Evolutionary conservation across 2,888 invertebrate species (phyloP).

Genomic region (Drosophila fulvimacula): DNA sequence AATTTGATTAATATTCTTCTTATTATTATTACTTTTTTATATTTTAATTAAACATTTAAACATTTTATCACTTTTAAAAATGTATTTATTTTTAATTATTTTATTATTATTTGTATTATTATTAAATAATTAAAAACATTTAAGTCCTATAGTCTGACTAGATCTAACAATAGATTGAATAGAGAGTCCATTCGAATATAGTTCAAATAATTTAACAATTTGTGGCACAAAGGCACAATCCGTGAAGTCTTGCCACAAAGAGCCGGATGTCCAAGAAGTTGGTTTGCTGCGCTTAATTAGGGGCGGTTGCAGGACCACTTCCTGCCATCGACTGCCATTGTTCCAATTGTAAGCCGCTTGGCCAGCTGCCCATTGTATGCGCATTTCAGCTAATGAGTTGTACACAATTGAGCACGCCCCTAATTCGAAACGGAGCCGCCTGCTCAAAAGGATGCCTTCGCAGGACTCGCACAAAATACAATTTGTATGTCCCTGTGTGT

Average conservation of each 20-base stretch:
- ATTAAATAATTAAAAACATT: not conserved
- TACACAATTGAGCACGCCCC: conserved; percentile 35
- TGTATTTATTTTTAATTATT: too few species aligned
- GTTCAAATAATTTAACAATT: not conserved
- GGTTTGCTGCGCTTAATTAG: conserved; percentile 58
- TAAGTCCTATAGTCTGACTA: not conserved
- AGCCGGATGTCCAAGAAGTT: conserved; percentile 53
- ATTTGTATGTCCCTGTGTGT: conserved; percentile 18
- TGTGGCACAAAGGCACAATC: not conserved
- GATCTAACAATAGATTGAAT: not conserved
- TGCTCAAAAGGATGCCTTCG: conserved; percentile 11
- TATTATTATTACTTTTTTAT: too few species aligned
- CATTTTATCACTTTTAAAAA: too few species aligned
- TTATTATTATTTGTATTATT: not conserved
- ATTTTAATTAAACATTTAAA: too few species aligned
- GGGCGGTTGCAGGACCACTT: conserved; percentile 28
- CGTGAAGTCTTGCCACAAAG: conserved; percentile 17
- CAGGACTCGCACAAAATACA: conserved; percentile 26
- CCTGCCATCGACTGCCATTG: conserved; percentile 42
- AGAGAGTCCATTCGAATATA: not conserved
- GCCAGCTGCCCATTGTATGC: conserved; percentile 46
- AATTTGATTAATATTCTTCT: too few species aligned
- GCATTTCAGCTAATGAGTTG: conserved; percentile 68
- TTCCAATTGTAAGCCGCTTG: conserved; percentile 24
- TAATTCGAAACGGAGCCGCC: conserved; percentile 15